Evolutionary conservation across 2,888 invertebrate species (phyloP), one percentile per base, ranked within the genome.

Genomic region (Eulithis prunata): DNA sequence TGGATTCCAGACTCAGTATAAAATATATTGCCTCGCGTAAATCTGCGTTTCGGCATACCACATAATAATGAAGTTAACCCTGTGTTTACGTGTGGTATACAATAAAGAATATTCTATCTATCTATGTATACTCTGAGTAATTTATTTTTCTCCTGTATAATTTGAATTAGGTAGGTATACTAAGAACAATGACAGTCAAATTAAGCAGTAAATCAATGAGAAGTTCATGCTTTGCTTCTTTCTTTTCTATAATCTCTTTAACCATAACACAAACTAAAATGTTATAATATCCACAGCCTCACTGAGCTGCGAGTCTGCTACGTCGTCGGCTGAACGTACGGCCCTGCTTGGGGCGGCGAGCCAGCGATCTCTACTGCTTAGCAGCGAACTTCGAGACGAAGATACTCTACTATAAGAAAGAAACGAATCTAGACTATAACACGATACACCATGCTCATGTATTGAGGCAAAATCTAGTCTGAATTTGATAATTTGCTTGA

Each of bases 321-420:
- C 93, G 7, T 95, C 95, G 2, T 90, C 95, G 12, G 94, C 94
- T 0, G 95, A 96, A 70, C 91, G 94, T 67, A 95, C 96, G 0
- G 95, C 96, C 0, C 82, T 95, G 14, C 94, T 95, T 1, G 94
- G 95, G 8, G 95, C 97, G 32, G 94, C 96, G 57, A 97, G 97
- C 53, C 96, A 97, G 74, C 96, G 96, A 73, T 97, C 97, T 0
- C 89, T 97, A 2, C 79, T 97, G 52, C 95, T 97, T 91, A 95
- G 95, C 59, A 96, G 96, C 77, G 97, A 97, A 67, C 94, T 96
- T n/a, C 95, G 96, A 78, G 97, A 97, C 82, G 97, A 97, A 89
- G 97, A 97, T 79, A 97, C 97, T 12, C 94, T 97, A 60, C 96
- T 97, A 75, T 97, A 95, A 14, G 8, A 41, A 41, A 41, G 1